Conservation (phyloP, 1,140 invertebrate genomes). For the Campoletis sonorensis region DNA sequence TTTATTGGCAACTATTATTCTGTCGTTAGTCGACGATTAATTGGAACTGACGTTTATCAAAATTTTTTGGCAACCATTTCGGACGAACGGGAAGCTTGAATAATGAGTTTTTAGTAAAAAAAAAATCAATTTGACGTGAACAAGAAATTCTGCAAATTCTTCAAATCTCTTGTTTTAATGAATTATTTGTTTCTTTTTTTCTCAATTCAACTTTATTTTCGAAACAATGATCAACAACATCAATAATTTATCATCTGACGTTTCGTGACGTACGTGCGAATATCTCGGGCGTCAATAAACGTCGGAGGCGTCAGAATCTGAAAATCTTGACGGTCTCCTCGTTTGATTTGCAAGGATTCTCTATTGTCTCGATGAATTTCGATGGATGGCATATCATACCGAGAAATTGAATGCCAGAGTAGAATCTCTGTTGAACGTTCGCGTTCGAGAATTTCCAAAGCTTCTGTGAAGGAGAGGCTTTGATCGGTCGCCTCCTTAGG, state of each 20-base stretch:
- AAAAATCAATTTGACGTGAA: too few species aligned
- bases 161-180: too few species aligned
- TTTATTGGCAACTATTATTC: background rate
- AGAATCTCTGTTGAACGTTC: conserved; percentile 1
- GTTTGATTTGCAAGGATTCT: background rate
- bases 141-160: too few species aligned
- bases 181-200: too few species aligned
- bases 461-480: background rate
- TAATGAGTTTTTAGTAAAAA: too few species aligned
- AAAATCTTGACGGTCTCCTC: background rate
- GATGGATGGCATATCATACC: conserved; percentile 3
- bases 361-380: conserved; percentile 1
- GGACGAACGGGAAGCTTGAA: too few species aligned
- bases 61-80: too few species aligned
- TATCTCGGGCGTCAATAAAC: background rate
- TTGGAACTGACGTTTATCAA: background rate
- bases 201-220: too few species aligned
- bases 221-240: background rate
- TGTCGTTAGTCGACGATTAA: background rate
- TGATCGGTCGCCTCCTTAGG: background rate
- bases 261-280: background rate
- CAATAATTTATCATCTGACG: background rate
- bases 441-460: background rate
- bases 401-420: conserved; percentile 11
- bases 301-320: background rate